These are phyloP conservation scores for Globodera rostochiensis DNA, from an alignment of 1,140 invertebrate species.

Conservation along the genomic window DNA sequence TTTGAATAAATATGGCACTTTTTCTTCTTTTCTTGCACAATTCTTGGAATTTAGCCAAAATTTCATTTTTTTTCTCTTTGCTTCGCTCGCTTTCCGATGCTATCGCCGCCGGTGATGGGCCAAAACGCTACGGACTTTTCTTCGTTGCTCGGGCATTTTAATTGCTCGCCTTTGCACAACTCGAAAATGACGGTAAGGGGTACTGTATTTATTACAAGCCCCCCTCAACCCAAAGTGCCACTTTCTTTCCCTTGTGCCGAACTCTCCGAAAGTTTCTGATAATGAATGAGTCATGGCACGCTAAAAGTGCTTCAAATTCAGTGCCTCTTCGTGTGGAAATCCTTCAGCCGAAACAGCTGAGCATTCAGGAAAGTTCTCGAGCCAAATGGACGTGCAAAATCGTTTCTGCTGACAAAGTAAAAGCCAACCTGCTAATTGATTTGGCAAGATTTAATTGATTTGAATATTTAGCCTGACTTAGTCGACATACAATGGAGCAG, in stretches of 20 bases:
- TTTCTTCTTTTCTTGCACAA: background rate
- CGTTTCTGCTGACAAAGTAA: constrained; percentile 18
- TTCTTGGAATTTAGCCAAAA: background rate
- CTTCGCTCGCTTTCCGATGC: constrained; percentile 7
- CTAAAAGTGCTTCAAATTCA: background rate
- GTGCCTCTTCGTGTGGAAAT: constrained; percentile 54
- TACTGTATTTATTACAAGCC: background rate
- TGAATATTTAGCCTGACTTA: constrained; percentile 49
- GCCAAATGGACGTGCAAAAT: constrained; percentile 62
- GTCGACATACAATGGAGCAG: constrained; percentile 57
- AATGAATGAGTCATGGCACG: too few relatives aligned
- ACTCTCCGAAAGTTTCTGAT: too few relatives aligned
- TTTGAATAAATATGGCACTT: constrained; percentile 3
- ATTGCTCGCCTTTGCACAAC: constrained; percentile 17
- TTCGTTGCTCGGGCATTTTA: constrained; percentile 6
- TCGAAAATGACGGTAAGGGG: background rate
- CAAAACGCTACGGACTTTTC: background rate
- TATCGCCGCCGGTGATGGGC: constrained; percentile 17
- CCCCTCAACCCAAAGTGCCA: too few relatives aligned
- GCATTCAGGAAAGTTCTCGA: constrained; percentile 53
- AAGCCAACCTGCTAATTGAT: background rate
- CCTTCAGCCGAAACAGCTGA: constrained; percentile 55
- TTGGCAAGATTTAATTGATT: background rate
- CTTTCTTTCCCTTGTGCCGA: too few relatives aligned
- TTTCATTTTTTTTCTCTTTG: constrained; percentile 11